Evolutionary conservation across 2,888 invertebrate genomes (phyloP).

Genomic region (Azorinus chamasolen): DNA sequence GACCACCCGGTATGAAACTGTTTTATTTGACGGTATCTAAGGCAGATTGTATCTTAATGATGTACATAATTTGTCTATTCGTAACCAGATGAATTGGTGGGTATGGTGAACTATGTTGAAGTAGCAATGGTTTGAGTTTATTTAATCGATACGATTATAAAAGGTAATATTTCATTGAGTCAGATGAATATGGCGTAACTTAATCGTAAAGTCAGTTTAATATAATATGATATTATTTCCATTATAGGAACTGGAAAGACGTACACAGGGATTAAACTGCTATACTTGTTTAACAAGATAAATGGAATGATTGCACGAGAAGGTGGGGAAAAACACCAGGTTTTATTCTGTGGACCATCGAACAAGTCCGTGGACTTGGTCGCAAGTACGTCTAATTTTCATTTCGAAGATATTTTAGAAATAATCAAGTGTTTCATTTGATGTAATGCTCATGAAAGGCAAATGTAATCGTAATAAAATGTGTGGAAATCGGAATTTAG

Average conservation of each 20-base stretch:
- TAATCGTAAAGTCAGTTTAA: too few relatives aligned
- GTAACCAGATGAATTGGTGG: too few relatives aligned
- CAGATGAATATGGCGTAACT: too few relatives aligned
- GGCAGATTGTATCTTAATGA: background rate
- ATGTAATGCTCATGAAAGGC: too few relatives aligned
- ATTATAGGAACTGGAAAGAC: slow-evolving; percentile 85
- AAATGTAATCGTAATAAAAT: too few relatives aligned
- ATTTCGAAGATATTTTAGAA: background rate
- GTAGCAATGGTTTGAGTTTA: too few relatives aligned
- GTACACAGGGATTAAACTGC: slow-evolving; percentile 76
- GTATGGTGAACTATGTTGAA: too few relatives aligned
- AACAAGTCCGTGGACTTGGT: slow-evolving; percentile 83
- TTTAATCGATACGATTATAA: too few relatives aligned
- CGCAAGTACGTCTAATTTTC: slow-evolving; percentile 70
- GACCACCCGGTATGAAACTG: slow-evolving; percentile 75
- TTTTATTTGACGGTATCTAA: background rate
- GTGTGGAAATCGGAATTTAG: too few relatives aligned
- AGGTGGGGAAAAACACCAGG: slow-evolving; percentile 67
- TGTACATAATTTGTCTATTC: background rate
- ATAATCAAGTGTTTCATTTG: background rate
- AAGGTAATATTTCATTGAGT: too few relatives aligned
- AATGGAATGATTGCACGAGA: slow-evolving; percentile 52
- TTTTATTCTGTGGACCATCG: slow-evolving; percentile 83
- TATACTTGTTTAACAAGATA: slow-evolving; percentile 72
- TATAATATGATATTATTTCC: too few relatives aligned